A percentile compares a stretch with the other conserved stretches of the same genome.
phyloP scores from a whole-genome alignment of 2,113 vertebrate genomes.

The Sus scrofa region DNA sequence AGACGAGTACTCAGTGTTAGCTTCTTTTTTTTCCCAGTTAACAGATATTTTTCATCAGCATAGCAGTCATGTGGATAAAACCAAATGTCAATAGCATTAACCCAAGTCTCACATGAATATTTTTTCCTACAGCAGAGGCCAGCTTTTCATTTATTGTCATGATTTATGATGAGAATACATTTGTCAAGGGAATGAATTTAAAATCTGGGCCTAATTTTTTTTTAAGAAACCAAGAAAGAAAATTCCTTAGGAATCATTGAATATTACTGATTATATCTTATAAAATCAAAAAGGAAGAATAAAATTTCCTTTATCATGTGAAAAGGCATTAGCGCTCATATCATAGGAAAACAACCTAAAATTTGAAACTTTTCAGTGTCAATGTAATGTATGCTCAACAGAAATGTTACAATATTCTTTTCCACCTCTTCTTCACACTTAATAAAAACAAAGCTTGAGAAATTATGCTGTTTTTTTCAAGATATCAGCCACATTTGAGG shows the following conservation, averaged over 20 bases:
- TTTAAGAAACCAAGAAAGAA: not conserved
- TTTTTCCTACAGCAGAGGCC: not conserved
- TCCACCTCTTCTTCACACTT: constrained; percentile 2
- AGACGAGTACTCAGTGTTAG: not conserved
- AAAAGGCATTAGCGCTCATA: constrained; percentile 15
- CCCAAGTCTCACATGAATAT: not conserved
- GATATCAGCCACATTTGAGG: not conserved
- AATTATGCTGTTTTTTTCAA: constrained; percentile 25
- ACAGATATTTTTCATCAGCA: constrained; percentile 26
- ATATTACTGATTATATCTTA: constrained; percentile 18
- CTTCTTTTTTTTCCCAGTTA: not conserved
- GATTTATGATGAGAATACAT: constrained; percentile 3
- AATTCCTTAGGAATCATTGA: constrained; percentile 36
- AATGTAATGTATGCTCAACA: not conserved
- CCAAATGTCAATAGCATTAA: constrained; percentile 3
- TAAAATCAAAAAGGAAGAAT: constrained; percentile 40
- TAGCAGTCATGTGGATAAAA: constrained; percentile 5
- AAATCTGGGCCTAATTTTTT: constrained; percentile 11
- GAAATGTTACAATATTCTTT: constrained; percentile 9
- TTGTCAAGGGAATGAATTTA: constrained; percentile 33
- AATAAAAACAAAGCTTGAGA: not conserved
- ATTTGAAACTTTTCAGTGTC: constrained; percentile 27
- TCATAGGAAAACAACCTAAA: not conserved
- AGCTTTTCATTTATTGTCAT: constrained; percentile 42
- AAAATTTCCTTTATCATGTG: not conserved